Evolutionary conservation across 2,797 vertebrate species (phyloP), one percentile per base, ranked within the genome.

Genomic region (Enteromius fasciolatus): DNA sequence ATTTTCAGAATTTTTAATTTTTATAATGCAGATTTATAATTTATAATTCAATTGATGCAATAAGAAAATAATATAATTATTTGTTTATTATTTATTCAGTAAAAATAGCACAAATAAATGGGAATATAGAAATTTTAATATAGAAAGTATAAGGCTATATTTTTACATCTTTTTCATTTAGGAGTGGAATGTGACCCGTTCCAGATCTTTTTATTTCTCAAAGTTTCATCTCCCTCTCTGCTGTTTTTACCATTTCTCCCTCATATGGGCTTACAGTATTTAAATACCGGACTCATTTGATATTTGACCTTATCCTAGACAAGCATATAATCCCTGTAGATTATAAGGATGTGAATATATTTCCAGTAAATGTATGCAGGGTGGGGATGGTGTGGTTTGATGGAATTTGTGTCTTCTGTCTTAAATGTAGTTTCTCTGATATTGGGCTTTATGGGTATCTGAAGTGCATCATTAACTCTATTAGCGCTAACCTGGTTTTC

Each of bases 211-310:
- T 5, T 0, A 25, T 33, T 52, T 50, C 28, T 68, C 3, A 78
- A 9, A 17, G 15, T 75, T 66, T 41, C 23, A 64, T 70, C 78
- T 59, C 75, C 78, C 63, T 85, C 84, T 84, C 85, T 84, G 84
- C 64, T 79, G 20, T 84, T 85, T 85, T 83, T 7, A 50, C 50
- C 14, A 28, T 73, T 31, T 64, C 1, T 48, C 41, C 3, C n/a
- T 28, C 64, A 28, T 33, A 70, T 46, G 57, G 36, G 17, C 4
- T 39, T 23, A 15, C 52, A 46, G 15, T 54, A 69, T 69, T 33
- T 70, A 61, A 17, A 46, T 48, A 46, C 25, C 9, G 5, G 50
- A 44, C 64, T 4, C 31, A 11, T 79, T 33, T 57, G 61, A 57
- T 36, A 57, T 36, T 41, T 25, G 41, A 59, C 39, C 57, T 76